Evolutionary conservation across 2,113 vertebrate species (phyloP), one percentile per base, ranked within the genome.

Genomic region (Blennius ocellaris): DNA sequence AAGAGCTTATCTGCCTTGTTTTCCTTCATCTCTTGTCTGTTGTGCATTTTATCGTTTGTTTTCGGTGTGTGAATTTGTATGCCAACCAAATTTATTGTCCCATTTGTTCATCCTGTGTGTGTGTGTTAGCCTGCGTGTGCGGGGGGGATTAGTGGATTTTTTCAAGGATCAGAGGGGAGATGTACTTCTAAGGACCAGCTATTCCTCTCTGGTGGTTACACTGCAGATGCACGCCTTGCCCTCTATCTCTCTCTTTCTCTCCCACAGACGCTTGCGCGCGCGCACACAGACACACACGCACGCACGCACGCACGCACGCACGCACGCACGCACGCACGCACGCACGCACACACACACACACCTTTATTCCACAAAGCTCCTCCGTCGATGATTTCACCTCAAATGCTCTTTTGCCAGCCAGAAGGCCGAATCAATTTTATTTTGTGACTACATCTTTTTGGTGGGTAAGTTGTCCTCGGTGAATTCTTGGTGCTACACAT

Each of bases 131-230:
- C 21, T 41, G 15, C 65, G 61, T 67, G 37, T 64, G 51, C 49
- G 43, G n/a, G 5, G 38, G 55, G 68, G 85, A 82, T 87, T 82
- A 85, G 77, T 68, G 56, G 69, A 71, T 74, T 76, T 88, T 80
- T 76, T 66, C 51, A 39, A 10, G 69, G 80, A 87, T 89, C 80
- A 90, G 68, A 84, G 73, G 61, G 54, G 64, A 80, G 70, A 85
- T 84, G 70, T 82, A 84, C 66, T 82, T 88, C 63, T 76, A 78
- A 81, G 59, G 81, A 78, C 57, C 71, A 53, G 65, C 59, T 57
- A 70, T 73, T 82, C 55, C 36, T 82, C 53, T 81, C 47, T 68
- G 49, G 64, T 83, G 78, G 73, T 69, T 73, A 60, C 49, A 51
- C 53, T n/a, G 11, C 55, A 30, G 52, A 49, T 16, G 54, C 52